phyloP scores from a whole-genome alignment of 2,113 vertebrate genomes.

The Oncorhynchus masou region DNA sequence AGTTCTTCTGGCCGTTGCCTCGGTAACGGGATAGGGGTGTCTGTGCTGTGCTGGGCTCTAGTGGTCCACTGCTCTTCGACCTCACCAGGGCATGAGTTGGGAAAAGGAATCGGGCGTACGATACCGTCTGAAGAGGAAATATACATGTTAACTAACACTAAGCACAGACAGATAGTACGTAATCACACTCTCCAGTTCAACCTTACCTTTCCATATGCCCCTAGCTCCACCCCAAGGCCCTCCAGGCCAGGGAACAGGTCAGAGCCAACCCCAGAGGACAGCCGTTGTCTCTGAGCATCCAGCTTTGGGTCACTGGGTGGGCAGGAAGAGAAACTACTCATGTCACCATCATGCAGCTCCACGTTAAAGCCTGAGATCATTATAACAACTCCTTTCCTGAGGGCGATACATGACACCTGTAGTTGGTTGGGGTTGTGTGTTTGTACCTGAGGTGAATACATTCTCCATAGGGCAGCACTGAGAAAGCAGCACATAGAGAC shows the following conservation, averaged over 20 bases:
- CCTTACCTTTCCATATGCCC: constrained; percentile 86
- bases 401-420: constrained; percentile 29
- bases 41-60: constrained; percentile 63
- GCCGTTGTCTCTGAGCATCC: constrained; percentile 87
- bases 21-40: constrained; percentile 72
- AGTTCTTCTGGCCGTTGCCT: constrained; percentile 68
- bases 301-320: constrained; percentile 81
- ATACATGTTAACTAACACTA: background rate
- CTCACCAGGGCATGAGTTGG: constrained; percentile 90
- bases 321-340: constrained; percentile 22
- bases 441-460: constrained; percentile 85
- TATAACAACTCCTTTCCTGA: constrained; percentile 10
- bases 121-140: constrained; percentile 81
- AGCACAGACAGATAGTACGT: background rate
- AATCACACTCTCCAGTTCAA: background rate
- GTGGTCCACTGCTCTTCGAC: constrained; percentile 68
- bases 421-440: constrained; percentile 23
- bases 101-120: constrained; percentile 91
- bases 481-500: constrained; percentile 94
- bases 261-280: constrained; percentile 82
- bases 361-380: background rate
- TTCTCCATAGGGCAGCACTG: constrained; percentile 94
- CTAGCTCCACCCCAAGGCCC: constrained; percentile 82
- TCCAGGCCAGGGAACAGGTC: constrained; percentile 90
- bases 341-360: background rate